phyloP scores from a whole-genome alignment of 2,113 vertebrate genomes.

The Catharus fuscescens region DNA sequence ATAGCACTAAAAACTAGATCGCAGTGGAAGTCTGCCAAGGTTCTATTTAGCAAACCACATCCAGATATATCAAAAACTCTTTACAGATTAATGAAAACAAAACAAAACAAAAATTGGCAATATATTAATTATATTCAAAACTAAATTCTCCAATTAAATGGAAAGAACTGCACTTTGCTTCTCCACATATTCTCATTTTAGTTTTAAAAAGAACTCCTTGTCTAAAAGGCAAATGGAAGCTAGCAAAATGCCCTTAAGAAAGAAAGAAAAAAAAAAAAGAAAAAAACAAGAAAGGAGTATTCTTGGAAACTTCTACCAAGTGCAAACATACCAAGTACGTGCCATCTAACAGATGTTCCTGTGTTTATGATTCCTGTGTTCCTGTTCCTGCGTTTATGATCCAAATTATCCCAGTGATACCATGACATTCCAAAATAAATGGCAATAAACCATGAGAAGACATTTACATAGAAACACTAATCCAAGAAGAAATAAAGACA shows the following conservation, averaged over 20 bases:
- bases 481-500: background rate
- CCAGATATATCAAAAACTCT: slow-evolving; percentile 43
- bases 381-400: background rate
- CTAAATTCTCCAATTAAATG: background rate
- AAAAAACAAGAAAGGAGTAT: background rate
- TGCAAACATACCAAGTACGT: background rate
- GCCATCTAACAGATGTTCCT: background rate
- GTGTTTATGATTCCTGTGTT: background rate
- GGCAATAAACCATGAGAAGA: background rate
- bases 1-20: slow-evolving; percentile 41
- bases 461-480: background rate
- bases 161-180: background rate
- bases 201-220: background rate
- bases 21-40: slow-evolving; percentile 47
- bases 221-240: background rate
- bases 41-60: slow-evolving; percentile 53
- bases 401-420: background rate
- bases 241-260: background rate
- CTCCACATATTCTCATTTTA: background rate
- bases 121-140: slow-evolving; percentile 35
- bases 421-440: background rate
- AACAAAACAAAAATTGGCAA: background rate
- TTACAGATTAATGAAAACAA: slow-evolving; percentile 43
- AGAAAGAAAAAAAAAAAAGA: background rate
- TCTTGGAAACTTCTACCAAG: background rate